phyloP scores from a whole-genome alignment of 2,797 vertebrate species.

The Falco peregrinus region DNA sequence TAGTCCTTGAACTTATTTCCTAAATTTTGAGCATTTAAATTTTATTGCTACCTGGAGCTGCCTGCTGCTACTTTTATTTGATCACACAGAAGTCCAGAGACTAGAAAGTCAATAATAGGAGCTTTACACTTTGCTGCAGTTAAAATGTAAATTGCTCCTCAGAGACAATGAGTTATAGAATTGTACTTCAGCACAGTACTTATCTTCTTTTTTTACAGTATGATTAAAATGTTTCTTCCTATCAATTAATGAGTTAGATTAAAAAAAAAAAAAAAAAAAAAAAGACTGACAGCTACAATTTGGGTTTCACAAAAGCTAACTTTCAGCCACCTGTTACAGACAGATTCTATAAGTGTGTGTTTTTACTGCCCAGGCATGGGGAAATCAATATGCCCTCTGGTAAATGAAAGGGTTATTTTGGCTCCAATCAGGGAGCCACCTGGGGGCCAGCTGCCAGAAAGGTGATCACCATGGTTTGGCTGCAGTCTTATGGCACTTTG shows the following conservation, averaged over 20 bases:
- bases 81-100: background rate
- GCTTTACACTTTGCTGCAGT: conserved; percentile 8
- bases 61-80: conserved; percentile 36
- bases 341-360: background rate
- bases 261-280: background rate
- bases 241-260: background rate
- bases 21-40: conserved; percentile 38
- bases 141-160: conserved; percentile 45
- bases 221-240: conserved; percentile 16
- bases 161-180: conserved; percentile 10
- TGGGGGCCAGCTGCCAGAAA: background rate
- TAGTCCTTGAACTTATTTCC: conserved; percentile 52
- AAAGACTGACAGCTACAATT: background rate
- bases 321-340: background rate
- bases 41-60: conserved; percentile 39
- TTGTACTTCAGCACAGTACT: conserved; percentile 1
- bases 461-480: background rate
- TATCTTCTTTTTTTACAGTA: background rate
- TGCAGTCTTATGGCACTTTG: background rate
- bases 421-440: background rate
- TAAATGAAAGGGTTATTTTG: background rate
- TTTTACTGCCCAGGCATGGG: background rate
- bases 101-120: conserved; percentile 26
- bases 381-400: background rate
- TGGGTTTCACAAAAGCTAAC: background rate